These are phyloP conservation scores for Oxystoma pomonae DNA, from an alignment of 2,888 invertebrate genomes.

Conservation along the genomic window DNA sequence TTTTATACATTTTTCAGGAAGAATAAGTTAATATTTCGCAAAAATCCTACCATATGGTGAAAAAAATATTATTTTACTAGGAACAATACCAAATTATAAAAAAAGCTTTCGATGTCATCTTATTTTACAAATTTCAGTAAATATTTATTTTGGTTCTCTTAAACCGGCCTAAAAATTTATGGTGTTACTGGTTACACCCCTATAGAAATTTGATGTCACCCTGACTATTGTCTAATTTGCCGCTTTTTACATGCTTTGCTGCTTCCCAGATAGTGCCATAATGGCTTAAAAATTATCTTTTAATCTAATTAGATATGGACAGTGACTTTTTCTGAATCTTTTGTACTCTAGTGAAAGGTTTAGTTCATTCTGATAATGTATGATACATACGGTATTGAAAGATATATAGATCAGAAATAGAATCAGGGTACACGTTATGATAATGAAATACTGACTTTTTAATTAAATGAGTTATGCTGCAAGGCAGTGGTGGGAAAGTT, in stretches of 20 bases:
- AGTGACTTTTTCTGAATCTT: slow-evolving; percentile 12
- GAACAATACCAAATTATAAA: no score
- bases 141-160: no score
- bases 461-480: neutral
- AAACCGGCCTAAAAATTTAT: neutral
- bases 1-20: no score
- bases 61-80: no score
- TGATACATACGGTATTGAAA: neutral
- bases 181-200: neutral
- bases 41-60: no score
- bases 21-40: no score
- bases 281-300: slow-evolving; percentile 22
- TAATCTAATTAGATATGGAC: slow-evolving; percentile 24
- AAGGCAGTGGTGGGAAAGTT: no score
- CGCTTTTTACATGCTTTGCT: slow-evolving; percentile 19
- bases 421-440: neutral
- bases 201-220: neutral
- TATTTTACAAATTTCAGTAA: no score
- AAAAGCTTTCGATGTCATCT: no score
- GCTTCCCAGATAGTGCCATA: slow-evolving; percentile 8
- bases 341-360: neutral
- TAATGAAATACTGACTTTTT: neutral
- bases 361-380: neutral
- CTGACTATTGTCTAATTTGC: slow-evolving; percentile 15
- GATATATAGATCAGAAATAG: neutral